Evolutionary conservation across 1,140 invertebrate genomes (phyloP), one percentile per base, ranked within the genome.

Genomic region (Metaphire vulgaris): DNA sequence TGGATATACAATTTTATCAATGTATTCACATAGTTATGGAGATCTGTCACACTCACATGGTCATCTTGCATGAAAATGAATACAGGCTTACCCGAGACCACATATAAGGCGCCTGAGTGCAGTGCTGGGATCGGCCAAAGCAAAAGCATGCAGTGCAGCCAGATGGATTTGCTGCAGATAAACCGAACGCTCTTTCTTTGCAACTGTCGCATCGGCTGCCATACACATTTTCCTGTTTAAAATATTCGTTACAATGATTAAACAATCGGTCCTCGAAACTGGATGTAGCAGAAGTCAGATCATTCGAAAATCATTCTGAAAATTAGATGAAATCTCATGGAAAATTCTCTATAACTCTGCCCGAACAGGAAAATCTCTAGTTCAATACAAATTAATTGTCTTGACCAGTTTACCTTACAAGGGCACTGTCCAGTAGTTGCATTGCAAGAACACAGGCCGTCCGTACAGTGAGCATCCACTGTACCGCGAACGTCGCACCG

Each of bases 121-220:
- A 99, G 21, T 91, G 87, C 0, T 91, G 91, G 0, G 94, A 94
- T 83, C 94, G 94, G 0, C 95, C 95, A 86, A 98, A 99, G 85
- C 97, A 99, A 89, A 96, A 99, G 83, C 97, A 99, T 80, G 95
- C 92, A 0, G 95, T 97, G 82, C 97, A 99, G 0, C 97, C 97
- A 21, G 92, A 89, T 0, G 92, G 90, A 84, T 99, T 97, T 33
- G 83, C 86, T 34, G 89, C 88, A 84, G 95, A 91, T 21, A 99
- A 86, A 85, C 97, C 92, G 86, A 97, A 99, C 1, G 93, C 94
- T 65, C 95, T 95, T 28, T 94, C 90, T 79, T 90, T 90, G 83
- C 97, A 99, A 1, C 90, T 85, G 78, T 96, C 92, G 84, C 97
- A 99, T 1, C 90, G 89, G 83, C 88, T 85, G 70, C 12, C 12